These are phyloP conservation scores for Holacanthus passer DNA, from an alignment of 2,113 vertebrate genomes.

Conservation along the genomic window DNA sequence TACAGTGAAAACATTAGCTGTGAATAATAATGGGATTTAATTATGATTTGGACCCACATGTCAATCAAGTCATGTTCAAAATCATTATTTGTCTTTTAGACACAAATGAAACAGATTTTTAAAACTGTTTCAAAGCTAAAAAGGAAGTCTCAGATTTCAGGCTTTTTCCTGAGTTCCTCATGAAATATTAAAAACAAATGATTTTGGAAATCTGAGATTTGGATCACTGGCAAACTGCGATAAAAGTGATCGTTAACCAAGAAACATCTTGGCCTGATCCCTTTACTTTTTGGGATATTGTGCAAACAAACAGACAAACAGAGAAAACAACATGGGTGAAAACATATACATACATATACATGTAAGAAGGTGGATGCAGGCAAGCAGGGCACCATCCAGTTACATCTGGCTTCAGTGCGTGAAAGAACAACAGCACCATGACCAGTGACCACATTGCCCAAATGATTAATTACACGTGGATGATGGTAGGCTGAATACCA, in stretches of 20 bases:
- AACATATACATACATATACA: slow-evolving; percentile 32
- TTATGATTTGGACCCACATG: neutral
- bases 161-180: neutral
- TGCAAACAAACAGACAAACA: slow-evolving; percentile 24
- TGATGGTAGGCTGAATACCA: neutral
- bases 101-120: neutral
- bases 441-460: neutral
- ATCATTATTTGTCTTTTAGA: neutral
- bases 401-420: neutral
- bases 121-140: neutral
- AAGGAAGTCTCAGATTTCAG: neutral
- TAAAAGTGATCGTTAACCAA: neutral
- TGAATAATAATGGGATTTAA: neutral
- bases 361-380: slow-evolving; percentile 32
- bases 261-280: neutral
- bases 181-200: neutral
- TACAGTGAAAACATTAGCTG: slow-evolving; percentile 35
- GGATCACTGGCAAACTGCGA: neutral
- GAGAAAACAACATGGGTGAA: slow-evolving; percentile 29
- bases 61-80: neutral
- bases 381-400: neutral
- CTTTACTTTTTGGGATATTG: neutral
- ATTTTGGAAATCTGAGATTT: neutral
- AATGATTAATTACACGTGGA: neutral
- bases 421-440: neutral